Base-by-base conservation (phyloP, 2,888 invertebrate species). In the Lepas anatifera region DNA sequence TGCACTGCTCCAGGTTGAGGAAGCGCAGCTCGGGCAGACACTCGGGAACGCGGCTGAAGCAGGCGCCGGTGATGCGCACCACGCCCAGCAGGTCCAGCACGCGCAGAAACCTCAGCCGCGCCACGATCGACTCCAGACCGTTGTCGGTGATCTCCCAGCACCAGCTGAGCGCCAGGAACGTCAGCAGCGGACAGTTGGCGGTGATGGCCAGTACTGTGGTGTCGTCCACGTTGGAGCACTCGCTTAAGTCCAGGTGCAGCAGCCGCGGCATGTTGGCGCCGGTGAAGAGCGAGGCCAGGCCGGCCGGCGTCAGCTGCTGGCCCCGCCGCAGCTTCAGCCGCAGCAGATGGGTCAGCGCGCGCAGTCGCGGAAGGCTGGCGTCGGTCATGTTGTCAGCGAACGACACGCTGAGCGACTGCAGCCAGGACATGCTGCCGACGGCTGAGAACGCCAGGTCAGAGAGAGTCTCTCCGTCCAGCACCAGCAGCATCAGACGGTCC, bases 81-180 rank as follows among this genome's bases (percentile, higher is more conserved):
- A 73, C 70, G n/a, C 73, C 73, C 11, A 73, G 69, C 27, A 73
- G 58, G 48, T 72, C 72, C 22, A 73, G 48, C 16, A 71, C 69
- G 52, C 69, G 70, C 37, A 73, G n/a, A 7, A 37, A 63, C 18
- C 68, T 68, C 64, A 73, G 73, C 13, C 48, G 48, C 63, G 46
- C 46, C 3, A 72, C 71, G 32, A 74, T 67, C 39, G 69, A 43
- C 48, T 68, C 69, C 1, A 74, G 50, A 2, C 74, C 74, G 35
- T n/a, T 58, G 35, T 74, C 74, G 16, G 74, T 72, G n/a, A 74
- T 68, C 8, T 74, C 73, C 72, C 72, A 73, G 66, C 74, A 74
- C 74, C 74, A 74, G 48, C 70, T 72, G 32, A 74, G 69, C 46
- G 69, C 72, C 35, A 74, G 63, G 25, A 68, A 64, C 22, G 69